Evolutionary conservation across 1,140 invertebrate genomes (phyloP).

Genomic region (Trichogramma pretiosum): DNA sequence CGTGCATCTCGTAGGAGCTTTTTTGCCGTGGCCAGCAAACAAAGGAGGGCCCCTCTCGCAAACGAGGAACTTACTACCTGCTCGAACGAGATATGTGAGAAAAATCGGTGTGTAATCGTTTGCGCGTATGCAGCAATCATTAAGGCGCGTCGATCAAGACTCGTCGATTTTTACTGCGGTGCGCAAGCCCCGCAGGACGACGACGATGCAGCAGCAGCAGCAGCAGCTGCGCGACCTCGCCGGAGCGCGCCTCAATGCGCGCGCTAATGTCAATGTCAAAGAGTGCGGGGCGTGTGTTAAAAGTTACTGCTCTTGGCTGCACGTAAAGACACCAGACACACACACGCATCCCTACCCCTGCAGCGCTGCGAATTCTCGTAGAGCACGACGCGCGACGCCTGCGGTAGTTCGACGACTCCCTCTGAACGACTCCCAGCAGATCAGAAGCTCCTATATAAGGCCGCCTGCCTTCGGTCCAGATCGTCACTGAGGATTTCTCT

Average conservation of each 20-base stretch:
- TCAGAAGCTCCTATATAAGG: slow-evolving; percentile 41
- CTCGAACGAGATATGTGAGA: neutral
- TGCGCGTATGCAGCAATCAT: too few species aligned
- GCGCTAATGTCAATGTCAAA: slow-evolving; percentile 36
- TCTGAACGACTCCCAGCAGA: too few species aligned
- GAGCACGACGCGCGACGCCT: neutral
- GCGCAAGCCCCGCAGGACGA: too few species aligned
- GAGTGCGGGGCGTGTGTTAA: neutral
- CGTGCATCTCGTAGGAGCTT: too few species aligned
- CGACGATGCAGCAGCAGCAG: too few species aligned
- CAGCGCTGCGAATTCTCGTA: too few species aligned
- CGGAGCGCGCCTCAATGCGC: neutral
- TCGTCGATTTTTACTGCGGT: too few species aligned
- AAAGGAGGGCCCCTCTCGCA: too few species aligned
- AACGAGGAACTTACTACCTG: neutral
- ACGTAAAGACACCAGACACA: slow-evolving; percentile 12
- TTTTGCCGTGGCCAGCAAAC: too few species aligned
- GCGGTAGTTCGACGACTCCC: slow-evolving; percentile 30
- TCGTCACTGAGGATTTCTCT: slow-evolving; percentile 32
- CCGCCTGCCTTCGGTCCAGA: slow-evolving; percentile 23
- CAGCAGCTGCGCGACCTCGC: slow-evolving; percentile 22
- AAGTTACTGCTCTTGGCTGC: too few species aligned
- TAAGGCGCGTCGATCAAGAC: too few species aligned
- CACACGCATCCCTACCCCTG: neutral
- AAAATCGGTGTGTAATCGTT: too few species aligned